Base-by-base conservation (phyloP, 2,888 invertebrate genomes). In the Hemaris fuciformis region DNA sequence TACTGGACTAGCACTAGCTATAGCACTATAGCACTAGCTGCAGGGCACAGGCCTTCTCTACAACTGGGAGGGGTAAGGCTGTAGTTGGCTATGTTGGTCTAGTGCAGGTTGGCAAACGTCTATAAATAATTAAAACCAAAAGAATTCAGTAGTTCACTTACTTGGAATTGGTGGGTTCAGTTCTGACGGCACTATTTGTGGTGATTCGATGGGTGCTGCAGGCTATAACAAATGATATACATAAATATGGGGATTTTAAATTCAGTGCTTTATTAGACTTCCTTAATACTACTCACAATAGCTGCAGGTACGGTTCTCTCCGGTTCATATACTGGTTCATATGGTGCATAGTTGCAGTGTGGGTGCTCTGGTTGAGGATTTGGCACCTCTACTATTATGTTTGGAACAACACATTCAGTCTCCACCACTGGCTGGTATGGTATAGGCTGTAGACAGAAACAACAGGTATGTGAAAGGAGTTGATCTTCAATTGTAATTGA, bases 171-270 rank as follows among this genome's bases (percentile, higher is more conserved):
- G 63, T 15, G 73, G 69, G 25, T 76, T 72, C 48, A 85, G 67
- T 62, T 91, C 90, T 10, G 90, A 85, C 20, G 91, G 91, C 4
- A 91, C 91, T 53, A 89, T 91, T 69, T 90, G 91, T 27, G 91
- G 88, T 4, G 89, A 82, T 62, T 91, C 91, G 6, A 83, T 67
- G 0, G 87, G 85, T 1, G 77, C 79, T 2, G 88, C 87, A 0
- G 90, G 88, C 91, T 91, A 83, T 8, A 83, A 85, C 7, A 67
- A 64, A 56, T 20, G 22, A 22, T 22, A 41, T 27, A 3, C 2
- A 22, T 57, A 34, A 23, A 45, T 59, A 20, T 5, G 20, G 22
- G 6, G 1, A 45, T 4, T 8, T 22, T 18, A 20, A 2, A 10
- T 45, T 3, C n/a, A 7, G 13, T 18, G 45, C 18, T 45, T 6